A percentile compares a stretch with the other conserved stretches of the same genome.
These are phyloP conservation scores for Erebia epiphron DNA, from an alignment of 2,888 invertebrate genomes.

Conservation along the genomic window DNA sequence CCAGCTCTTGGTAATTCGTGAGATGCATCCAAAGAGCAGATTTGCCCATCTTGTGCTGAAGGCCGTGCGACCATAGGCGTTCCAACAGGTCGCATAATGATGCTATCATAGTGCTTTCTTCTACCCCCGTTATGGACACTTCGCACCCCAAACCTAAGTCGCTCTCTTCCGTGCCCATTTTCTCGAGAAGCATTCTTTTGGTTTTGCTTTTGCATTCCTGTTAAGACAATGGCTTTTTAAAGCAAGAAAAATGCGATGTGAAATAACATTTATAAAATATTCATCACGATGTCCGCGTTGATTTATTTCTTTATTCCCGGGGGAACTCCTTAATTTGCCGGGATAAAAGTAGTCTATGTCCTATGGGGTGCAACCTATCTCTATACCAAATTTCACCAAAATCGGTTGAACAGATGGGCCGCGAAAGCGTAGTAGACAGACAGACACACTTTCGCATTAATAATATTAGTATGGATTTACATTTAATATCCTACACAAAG, in stretches of 20 bases:
- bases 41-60: conserved; percentile 97
- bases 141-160: conserved; percentile 95
- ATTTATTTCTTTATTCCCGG: too few species aligned
- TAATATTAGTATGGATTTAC: too few species aligned
- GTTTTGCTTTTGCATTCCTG: conserved; percentile 97
- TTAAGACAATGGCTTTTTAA: not conserved
- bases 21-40: conserved; percentile 99
- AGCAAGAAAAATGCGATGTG: not conserved
- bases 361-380: too few species aligned
- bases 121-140: conserved; percentile 87
- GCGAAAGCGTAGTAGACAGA: too few species aligned
- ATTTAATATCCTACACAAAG: too few species aligned
- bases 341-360: too few species aligned
- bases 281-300: too few species aligned
- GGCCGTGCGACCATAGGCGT: conserved; percentile 98
- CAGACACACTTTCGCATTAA: too few species aligned
- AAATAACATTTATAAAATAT: not conserved
- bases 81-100: conserved; percentile 98
- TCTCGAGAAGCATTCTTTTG: conserved; percentile 99
- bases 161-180: conserved; percentile 98
- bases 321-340: too few species aligned
- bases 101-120: conserved; percentile 99
- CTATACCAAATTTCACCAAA: too few species aligned
- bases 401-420: too few species aligned
- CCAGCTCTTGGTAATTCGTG: conserved; percentile 93